phyloP scores from a whole-genome alignment of 2,888 invertebrate genomes.

The Cloeon dipterum region DNA sequence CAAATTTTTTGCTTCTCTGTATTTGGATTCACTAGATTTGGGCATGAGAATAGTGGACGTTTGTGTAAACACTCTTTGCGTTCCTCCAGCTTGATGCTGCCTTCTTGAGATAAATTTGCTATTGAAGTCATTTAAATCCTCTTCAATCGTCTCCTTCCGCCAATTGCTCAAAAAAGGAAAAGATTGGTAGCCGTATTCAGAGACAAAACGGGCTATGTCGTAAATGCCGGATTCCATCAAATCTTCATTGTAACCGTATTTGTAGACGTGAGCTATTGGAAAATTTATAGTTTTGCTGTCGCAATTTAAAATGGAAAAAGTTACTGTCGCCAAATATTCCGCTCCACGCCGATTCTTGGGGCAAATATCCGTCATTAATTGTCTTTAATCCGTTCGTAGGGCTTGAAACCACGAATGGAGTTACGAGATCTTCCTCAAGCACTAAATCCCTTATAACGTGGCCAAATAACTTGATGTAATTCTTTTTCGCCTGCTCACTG shows the following conservation, averaged over 20 bases:
- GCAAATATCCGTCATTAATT: constrained; percentile 50
- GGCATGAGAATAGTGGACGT: not conserved
- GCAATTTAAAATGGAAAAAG: no score
- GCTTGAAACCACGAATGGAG: constrained; percentile 64
- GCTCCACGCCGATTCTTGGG: constrained; percentile 44
- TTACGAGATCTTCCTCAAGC: constrained; percentile 29
- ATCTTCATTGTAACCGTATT: constrained; percentile 39
- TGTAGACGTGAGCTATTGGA: constrained; percentile 82
- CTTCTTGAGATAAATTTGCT: constrained; percentile 40
- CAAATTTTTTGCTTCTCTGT: constrained; percentile 21
- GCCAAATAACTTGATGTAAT: constrained; percentile 68
- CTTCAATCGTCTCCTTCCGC: constrained; percentile 22
- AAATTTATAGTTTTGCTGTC: no score
- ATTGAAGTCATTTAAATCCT: constrained; percentile 22
- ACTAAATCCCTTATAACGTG: constrained; percentile 45
- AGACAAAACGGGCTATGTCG: constrained; percentile 66
- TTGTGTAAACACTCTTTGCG: constrained; percentile 13
- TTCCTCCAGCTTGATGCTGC: constrained; percentile 68
- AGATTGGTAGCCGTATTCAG: constrained; percentile 92
- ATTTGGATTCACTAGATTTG: constrained; percentile 11
- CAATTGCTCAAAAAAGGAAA: constrained; percentile 52
- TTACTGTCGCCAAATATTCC: constrained; percentile 70
- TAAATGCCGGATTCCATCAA: constrained; percentile 59
- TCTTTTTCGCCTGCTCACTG: no score
- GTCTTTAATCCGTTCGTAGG: constrained; percentile 69